Conservation (phyloP, 2,888 invertebrate genomes). For the Gymnoscelis rufifasciata region DNA sequence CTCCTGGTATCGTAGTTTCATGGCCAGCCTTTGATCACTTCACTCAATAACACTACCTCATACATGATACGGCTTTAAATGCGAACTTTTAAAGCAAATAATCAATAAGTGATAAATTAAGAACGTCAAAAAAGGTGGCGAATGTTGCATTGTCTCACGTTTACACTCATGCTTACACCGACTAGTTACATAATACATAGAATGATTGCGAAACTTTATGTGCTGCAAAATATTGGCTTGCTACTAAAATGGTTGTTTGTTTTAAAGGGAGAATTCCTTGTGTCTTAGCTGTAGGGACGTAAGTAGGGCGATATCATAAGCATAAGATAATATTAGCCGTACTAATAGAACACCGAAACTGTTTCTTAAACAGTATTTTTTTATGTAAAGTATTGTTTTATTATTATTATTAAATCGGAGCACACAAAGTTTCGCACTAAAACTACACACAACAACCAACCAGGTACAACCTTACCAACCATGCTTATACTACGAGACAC, state of each 20-base stretch:
- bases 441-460: constrained; percentile 23
- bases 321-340: too few species aligned
- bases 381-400: too few species aligned
- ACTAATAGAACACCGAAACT: too few species aligned
- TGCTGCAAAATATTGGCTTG: too few species aligned
- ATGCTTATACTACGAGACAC: constrained; percentile 46
- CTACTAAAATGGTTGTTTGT: too few species aligned
- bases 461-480: constrained; percentile 34
- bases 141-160: constrained; percentile 67
- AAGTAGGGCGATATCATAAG: too few species aligned
- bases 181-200: constrained; percentile 35
- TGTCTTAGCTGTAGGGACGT: too few species aligned
- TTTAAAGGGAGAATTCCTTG: too few species aligned
- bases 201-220: constrained; percentile 36
- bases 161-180: constrained; percentile 54
- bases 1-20: constrained; percentile 66
- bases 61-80: constrained; percentile 52
- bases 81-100: constrained; percentile 33
- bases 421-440: constrained; percentile 1
- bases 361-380: too few species aligned
- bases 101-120: constrained; percentile 38
- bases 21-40: constrained; percentile 75
- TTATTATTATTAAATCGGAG: too few species aligned
- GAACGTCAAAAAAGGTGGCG: constrained; percentile 36
- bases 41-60: constrained; percentile 60